phyloP scores from a whole-genome alignment of 1,140 invertebrate genomes.

The Drosophila kikkawai region DNA sequence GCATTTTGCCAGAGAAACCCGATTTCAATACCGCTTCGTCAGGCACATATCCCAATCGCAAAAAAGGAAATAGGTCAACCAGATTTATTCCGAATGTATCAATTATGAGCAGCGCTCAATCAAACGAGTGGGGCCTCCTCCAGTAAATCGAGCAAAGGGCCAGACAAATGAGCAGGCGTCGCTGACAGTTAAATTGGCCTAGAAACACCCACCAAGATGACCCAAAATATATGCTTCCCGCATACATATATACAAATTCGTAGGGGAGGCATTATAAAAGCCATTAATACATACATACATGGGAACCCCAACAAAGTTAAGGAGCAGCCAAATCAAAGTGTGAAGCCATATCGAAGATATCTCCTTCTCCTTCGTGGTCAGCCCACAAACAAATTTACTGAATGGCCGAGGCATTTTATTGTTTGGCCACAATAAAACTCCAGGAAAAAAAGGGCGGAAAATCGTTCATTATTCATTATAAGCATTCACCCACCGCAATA shows the following conservation, averaged over 20 bases:
- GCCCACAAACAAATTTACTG: conserved; percentile 64
- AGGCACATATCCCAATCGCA: conserved; percentile 21
- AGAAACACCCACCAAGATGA: conserved; percentile 31
- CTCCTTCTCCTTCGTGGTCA: conserved; percentile 1
- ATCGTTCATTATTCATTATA: conserved; percentile 82
- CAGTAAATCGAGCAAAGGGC: conserved; percentile 28
- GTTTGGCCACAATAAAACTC: conserved; percentile 71
- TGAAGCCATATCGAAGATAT: conserved; percentile 58
- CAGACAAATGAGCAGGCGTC: conserved; percentile 51
- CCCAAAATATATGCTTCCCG: conserved; percentile 11
- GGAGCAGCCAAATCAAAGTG: conserved; percentile 68
- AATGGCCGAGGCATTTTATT: conserved; percentile 69
- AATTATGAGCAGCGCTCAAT: conserved; percentile 78
- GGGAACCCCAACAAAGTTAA: conserved; percentile 11
- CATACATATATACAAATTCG: conserved; percentile 36
- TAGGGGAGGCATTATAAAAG: conserved; percentile 74
- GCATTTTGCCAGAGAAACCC: conserved; percentile 22
- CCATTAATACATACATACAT: conserved; percentile 67
- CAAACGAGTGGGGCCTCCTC: conserved; percentile 41
- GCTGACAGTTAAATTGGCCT: conserved; percentile 77
- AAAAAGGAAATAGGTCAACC: conserved; percentile 56
- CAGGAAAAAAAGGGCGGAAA: conserved; percentile 58
- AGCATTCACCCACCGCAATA: conserved; percentile 73
- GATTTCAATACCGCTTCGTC: conserved; percentile 47
- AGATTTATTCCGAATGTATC: conserved; percentile 63